Percentiles rank a stretch among this genome's conserved stretches.
Conservation (phyloP, 2,797 vertebrate species). For the Buceros bicornis region DNA sequence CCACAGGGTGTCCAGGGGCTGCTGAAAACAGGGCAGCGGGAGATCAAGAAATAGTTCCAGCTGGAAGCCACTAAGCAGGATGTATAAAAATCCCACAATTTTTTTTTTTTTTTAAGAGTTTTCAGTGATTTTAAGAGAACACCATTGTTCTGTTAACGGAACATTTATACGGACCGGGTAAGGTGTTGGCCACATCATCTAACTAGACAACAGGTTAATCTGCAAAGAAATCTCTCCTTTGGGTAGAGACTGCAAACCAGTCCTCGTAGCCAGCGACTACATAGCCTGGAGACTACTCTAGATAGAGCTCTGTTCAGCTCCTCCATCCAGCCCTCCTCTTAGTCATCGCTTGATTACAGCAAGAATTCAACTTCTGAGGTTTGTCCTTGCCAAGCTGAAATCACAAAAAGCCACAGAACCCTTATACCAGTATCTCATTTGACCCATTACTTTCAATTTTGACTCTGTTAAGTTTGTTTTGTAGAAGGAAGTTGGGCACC, state of each 20-base stretch:
- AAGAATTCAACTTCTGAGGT: background rate
- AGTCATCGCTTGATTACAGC: background rate
- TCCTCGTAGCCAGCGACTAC: background rate
- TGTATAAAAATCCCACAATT: background rate
- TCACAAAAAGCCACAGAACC: background rate
- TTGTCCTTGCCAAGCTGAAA: background rate
- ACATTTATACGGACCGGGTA: background rate
- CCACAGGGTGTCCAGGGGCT: background rate
- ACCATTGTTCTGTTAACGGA: background rate
- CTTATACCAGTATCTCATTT: background rate
- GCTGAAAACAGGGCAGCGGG: conserved; percentile 48
- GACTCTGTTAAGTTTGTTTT: background rate
- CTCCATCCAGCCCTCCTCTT: background rate
- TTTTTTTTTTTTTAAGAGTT: background rate
- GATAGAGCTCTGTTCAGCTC: background rate
- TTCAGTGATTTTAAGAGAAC: background rate
- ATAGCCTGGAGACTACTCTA: background rate
- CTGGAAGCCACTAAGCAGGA: conserved; percentile 28
- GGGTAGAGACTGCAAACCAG: background rate
- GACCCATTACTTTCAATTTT: background rate
- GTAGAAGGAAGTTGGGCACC: background rate
- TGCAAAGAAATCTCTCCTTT: background rate
- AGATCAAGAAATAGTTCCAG: conserved; percentile 27
- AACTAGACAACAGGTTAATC: background rate
- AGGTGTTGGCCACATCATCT: background rate